Conservation (phyloP, 2,888 invertebrate species). For the Eudemis profundana region DNA sequence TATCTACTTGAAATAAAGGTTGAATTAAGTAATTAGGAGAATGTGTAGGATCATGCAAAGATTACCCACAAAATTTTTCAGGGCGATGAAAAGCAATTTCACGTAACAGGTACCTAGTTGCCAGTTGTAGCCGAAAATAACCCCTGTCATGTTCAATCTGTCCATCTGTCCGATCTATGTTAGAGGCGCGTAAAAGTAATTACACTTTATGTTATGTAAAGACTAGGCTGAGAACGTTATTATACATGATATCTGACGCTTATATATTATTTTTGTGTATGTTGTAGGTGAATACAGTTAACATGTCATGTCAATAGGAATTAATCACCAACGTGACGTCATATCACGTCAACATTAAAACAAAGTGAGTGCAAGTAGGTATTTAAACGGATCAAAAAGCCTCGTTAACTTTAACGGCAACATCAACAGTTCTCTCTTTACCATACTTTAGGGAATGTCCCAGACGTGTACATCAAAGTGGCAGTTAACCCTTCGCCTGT, state of each 20-base stretch:
- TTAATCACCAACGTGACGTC: too few relatives aligned
- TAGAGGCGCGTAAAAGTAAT: conserved; percentile 8
- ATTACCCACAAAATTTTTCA: neutral
- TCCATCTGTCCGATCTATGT: conserved; percentile 15
- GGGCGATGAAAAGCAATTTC: conserved; percentile 31
- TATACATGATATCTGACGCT: too few relatives aligned
- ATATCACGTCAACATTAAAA: too few relatives aligned
- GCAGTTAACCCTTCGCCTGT: conserved; percentile 39
- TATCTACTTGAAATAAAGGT: neutral
- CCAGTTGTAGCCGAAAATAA: conserved; percentile 16
- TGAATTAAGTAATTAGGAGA: neutral
- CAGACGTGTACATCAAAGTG: conserved; percentile 29
- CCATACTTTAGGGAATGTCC: conserved; percentile 14
- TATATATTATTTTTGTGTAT: too few relatives aligned
- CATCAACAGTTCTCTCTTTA: conserved; percentile 6
- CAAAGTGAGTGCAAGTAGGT: too few relatives aligned
- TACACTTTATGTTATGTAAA: conserved; percentile 16
- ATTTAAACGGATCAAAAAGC: neutral
- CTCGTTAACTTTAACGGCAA: neutral
- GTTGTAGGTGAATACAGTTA: too few relatives aligned
- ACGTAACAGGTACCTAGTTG: too few relatives aligned
- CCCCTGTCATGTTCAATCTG: conserved; percentile 24
- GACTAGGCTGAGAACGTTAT: neutral
- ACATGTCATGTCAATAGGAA: too few relatives aligned
- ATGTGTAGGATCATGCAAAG: neutral